These are phyloP conservation scores for Pyrochroa serraticornis DNA, from an alignment of 2,888 invertebrate genomes.

Conservation along the genomic window DNA sequence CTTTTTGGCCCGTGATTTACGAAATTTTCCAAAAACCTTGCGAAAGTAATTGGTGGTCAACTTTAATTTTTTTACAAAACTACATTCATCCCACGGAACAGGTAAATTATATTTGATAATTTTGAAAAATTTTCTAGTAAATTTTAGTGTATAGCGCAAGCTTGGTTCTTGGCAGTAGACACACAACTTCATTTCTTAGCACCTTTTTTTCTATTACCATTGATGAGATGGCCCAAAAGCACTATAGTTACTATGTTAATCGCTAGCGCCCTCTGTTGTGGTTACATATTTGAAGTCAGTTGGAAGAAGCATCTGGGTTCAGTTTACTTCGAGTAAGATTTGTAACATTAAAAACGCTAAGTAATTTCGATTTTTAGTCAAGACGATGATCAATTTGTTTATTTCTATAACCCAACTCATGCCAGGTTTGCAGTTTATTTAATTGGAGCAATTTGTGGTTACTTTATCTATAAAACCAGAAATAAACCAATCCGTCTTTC, in stretches of 20 bases:
- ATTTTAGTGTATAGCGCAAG: slow-evolving; percentile 60
- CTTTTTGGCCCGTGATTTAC: slow-evolving; percentile 55
- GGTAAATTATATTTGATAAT: slow-evolving; percentile 37
- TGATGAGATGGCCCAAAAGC: slow-evolving; percentile 52
- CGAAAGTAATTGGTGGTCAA: slow-evolving; percentile 55
- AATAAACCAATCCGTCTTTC: neutral
- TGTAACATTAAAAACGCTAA: neutral
- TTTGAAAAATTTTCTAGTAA: slow-evolving; percentile 32
- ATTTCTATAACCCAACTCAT: slow-evolving; percentile 30
- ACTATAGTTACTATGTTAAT: slow-evolving; percentile 21
- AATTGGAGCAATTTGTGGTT: slow-evolving; percentile 30
- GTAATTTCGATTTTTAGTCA: slow-evolving; percentile 17
- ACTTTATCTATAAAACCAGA: slow-evolving; percentile 24
- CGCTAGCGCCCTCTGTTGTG: slow-evolving; percentile 21
- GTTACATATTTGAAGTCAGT: slow-evolving; percentile 25
- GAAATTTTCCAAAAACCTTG: slow-evolving; percentile 43
- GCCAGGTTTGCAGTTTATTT: slow-evolving; percentile 27
- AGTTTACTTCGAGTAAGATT: slow-evolving; percentile 24
- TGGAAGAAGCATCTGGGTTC: slow-evolving; percentile 23
- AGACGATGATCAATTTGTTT: slow-evolving; percentile 11
- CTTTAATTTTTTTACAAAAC: slow-evolving; percentile 57
- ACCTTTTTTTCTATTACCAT: slow-evolving; percentile 61
- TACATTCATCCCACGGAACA: slow-evolving; percentile 43
- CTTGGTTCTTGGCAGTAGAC: slow-evolving; percentile 67
- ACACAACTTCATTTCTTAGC: slow-evolving; percentile 65